phyloP scores from a whole-genome alignment of 2,888 invertebrate species.

The Rhopalosiphum nymphaeae region DNA sequence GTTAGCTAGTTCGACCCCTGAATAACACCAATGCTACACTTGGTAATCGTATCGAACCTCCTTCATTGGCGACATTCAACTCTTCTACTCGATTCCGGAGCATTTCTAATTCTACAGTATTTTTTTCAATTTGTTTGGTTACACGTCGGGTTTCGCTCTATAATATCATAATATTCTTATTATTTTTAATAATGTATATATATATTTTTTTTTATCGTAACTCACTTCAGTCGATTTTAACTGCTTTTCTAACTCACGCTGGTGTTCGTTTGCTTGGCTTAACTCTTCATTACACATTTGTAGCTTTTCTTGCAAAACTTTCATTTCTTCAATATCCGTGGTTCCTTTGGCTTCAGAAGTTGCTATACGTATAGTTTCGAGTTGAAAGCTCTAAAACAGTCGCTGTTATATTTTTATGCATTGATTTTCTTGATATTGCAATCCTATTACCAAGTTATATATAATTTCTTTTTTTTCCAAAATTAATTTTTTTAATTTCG shows the following conservation, averaged over 20 bases:
- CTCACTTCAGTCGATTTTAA: constrained; percentile 66
- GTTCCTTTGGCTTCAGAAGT: constrained; percentile 65
- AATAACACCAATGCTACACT: neutral
- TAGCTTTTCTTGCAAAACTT: constrained; percentile 61
- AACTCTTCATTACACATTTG: constrained; percentile 66
- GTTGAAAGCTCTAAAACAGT: constrained; percentile 66
- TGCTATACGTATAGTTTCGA: constrained; percentile 65
- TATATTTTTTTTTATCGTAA: neutral
- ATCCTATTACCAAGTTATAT: constrained; percentile 74
- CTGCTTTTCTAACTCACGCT: constrained; percentile 66
- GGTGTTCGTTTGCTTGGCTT: constrained; percentile 61
- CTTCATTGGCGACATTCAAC: constrained; percentile 20
- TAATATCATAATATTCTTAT: neutral
- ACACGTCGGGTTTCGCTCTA: constrained; percentile 47
- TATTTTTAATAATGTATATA: neutral
- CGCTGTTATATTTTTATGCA: neutral
- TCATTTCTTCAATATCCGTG: constrained; percentile 57
- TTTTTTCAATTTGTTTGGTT: constrained; percentile 69
- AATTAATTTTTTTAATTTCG: constrained; percentile 72
- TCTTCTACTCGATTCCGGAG: constrained; percentile 68
- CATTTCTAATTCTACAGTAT: constrained; percentile 74
- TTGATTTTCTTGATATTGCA: neutral
- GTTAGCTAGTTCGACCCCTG: neutral
- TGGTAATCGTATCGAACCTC: neutral
- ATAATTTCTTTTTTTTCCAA: constrained; percentile 75